Conservation (phyloP, 2,888 invertebrate species). For the Andrena minutula region DNA sequence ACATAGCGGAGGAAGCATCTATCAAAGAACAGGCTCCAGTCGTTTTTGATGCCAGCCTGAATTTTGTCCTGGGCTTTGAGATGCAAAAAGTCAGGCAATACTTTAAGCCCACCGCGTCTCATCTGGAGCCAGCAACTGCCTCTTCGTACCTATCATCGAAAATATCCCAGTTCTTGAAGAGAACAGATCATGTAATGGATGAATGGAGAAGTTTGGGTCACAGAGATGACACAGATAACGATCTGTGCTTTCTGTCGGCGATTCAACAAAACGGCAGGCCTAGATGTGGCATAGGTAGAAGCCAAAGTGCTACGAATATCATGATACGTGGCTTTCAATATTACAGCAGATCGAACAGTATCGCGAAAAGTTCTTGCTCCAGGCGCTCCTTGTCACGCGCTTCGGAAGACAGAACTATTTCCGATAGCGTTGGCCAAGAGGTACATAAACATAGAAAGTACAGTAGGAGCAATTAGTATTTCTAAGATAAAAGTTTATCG, state of each 20-base stretch:
- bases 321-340: slow-evolving; percentile 93
- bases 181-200: slow-evolving; percentile 95
- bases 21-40: slow-evolving; percentile 91
- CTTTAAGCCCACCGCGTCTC: slow-evolving; percentile 91
- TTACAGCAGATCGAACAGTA: slow-evolving; percentile 85
- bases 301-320: slow-evolving; percentile 92
- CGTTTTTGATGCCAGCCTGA: slow-evolving; percentile 93
- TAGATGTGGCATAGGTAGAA: slow-evolving; percentile 78
- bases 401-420: slow-evolving; percentile 80
- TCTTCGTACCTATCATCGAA: slow-evolving; percentile 91
- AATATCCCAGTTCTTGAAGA: slow-evolving; percentile 92
- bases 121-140: slow-evolving; percentile 91
- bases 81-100: slow-evolving; percentile 89
- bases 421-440: slow-evolving; percentile 72
- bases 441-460: slow-evolving; percentile 37
- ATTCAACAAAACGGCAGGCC: slow-evolving; percentile 59
- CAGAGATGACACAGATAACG: slow-evolving; percentile 85
- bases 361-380: slow-evolving; percentile 76
- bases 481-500: neutral
- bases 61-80: slow-evolving; percentile 91
- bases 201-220: slow-evolving; percentile 92
- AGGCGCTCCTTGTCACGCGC: slow-evolving; percentile 72
- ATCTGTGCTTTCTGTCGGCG: slow-evolving; percentile 63
- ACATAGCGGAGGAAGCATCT: slow-evolving; percentile 87
- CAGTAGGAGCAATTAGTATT: neutral